Percentiles rank a stretch among this genome's conserved stretches.
These are phyloP conservation scores for Marronus borbonicus DNA, from an alignment of 2,888 invertebrate genomes.

Conservation along the genomic window DNA sequence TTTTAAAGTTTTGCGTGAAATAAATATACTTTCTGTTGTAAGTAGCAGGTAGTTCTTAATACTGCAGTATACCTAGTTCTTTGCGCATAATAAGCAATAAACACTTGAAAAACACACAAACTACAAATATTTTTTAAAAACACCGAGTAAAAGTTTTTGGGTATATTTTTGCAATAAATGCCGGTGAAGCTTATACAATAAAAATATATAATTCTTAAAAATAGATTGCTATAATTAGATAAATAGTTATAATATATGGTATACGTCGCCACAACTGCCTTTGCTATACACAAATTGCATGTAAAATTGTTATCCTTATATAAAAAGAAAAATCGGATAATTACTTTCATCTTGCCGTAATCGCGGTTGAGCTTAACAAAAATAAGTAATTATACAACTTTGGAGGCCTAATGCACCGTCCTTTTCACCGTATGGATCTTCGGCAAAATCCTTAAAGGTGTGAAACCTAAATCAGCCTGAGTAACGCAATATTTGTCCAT, in stretches of 20 bases:
- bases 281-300: no score
- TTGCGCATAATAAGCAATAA: no score
- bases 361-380: no score
- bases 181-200: background rate
- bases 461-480: background rate
- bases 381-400: no score
- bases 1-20: no score
- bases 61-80: no score
- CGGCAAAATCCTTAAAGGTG: constrained; percentile 19
- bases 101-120: no score
- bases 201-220: constrained; percentile 14
- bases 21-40: no score
- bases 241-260: background rate
- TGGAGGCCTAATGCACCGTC: background rate
- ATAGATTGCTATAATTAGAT: background rate
- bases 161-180: constrained; percentile 4
- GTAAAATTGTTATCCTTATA: background rate
- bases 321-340: background rate
- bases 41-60: no score
- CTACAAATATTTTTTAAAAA: no score
- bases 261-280: no score
- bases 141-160: no score
- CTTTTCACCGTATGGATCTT: background rate
- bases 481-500: background rate
- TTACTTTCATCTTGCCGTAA: background rate